Percentiles rank a stretch among this genome's conserved stretches.
phyloP scores from a whole-genome alignment of 2,113 vertebrate genomes.

The Budorcas taxicolor region DNA sequence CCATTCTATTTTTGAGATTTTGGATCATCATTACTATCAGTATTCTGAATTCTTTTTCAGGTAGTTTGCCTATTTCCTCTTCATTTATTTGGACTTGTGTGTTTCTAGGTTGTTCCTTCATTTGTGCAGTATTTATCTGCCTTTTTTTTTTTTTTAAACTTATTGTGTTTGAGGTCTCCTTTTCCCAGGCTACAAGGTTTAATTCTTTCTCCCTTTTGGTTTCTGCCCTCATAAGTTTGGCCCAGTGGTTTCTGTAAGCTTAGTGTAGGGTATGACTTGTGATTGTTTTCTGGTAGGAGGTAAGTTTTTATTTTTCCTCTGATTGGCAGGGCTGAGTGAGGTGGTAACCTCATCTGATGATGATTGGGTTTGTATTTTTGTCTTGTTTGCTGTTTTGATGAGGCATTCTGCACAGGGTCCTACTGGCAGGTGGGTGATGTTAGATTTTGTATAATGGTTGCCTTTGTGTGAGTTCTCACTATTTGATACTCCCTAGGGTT shows the following conservation, averaged over 20 bases:
- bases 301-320: neutral
- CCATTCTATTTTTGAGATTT: neutral
- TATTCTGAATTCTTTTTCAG: neutral
- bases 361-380: neutral
- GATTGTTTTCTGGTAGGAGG: neutral
- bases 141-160: neutral
- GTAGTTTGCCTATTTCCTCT: neutral
- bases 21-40: neutral
- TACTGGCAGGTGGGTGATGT: neutral
- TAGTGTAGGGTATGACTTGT: neutral
- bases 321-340: neutral
- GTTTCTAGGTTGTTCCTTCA: neutral
- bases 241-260: neutral
- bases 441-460: neutral
- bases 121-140: neutral
- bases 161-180: neutral
- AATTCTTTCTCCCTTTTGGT: neutral
- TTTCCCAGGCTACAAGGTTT: neutral
- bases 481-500: neutral
- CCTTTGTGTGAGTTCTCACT: neutral
- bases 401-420: neutral
- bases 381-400: neutral
- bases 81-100: neutral
- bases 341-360: neutral
- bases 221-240: neutral